These are phyloP conservation scores for Ectropis grisescens DNA, from an alignment of 1,140 invertebrate genomes.

Conservation along the genomic window DNA sequence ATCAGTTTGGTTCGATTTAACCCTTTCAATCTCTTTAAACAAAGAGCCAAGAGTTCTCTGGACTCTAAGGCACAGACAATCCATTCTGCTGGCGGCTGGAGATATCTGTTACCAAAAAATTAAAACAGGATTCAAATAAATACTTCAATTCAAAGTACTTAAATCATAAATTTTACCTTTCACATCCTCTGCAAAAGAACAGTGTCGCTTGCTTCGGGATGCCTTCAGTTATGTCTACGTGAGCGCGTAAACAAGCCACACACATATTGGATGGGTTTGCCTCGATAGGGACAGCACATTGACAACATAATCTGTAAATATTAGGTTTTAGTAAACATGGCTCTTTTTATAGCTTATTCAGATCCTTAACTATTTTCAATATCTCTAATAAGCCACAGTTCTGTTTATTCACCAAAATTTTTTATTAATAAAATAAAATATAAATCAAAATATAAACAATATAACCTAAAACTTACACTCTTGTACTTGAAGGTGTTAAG, in stretches of 20 bases:
- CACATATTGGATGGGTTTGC: conserved; percentile 99
- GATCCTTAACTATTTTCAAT: not conserved
- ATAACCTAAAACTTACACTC: conserved; percentile 41
- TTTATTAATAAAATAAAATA: conserved; percentile 1
- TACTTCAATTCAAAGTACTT: too few species aligned
- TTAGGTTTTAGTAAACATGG: too few species aligned
- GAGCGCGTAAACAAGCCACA: conserved; percentile 89
- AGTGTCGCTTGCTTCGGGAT: conserved; percentile 95
- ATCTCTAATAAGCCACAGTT: not conserved
- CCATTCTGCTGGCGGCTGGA: conserved; percentile 95
- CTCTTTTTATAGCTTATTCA: too few species aligned
- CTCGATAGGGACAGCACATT: conserved; percentile 86
- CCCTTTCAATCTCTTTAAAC: conserved; percentile 95
- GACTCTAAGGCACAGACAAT: conserved; percentile 91
- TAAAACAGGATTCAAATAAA: conserved; percentile 1
- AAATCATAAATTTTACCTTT: too few species aligned
- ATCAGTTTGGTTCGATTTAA: conserved; percentile 91
- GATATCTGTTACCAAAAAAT: conserved; percentile 75
- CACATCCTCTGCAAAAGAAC: conserved; percentile 93
- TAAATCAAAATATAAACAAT: conserved; percentile 2
- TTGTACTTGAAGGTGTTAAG: conserved; percentile 20
- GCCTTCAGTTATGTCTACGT: conserved; percentile 95
- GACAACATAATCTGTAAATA: conserved; percentile 79
- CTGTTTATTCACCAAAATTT: not conserved
- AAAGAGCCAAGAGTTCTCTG: conserved; percentile 90